Percentiles rank a stretch among this genome's conserved stretches.
These are phyloP conservation scores for Notocelia uddmanniana DNA, from an alignment of 2,888 invertebrate genomes.

Conservation along the genomic window DNA sequence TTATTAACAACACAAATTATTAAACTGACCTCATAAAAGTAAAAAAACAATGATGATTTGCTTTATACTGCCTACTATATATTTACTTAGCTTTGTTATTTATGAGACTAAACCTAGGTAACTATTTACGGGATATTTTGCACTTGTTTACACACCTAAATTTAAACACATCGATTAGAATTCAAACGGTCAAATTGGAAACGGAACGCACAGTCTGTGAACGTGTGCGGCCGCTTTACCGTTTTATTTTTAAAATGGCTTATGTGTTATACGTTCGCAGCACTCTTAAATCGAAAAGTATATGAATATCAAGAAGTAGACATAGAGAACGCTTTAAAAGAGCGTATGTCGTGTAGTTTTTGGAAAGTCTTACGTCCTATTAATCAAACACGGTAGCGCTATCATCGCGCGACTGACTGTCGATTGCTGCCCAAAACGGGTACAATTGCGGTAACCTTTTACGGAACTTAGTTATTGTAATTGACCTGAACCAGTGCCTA, in stretches of 20 bases:
- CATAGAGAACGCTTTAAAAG: neutral
- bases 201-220: slow-evolving; percentile 30
- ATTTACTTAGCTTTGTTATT: too few species aligned
- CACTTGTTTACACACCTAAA: neutral
- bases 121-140: neutral
- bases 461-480: slow-evolving; percentile 50
- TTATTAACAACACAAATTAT: too few species aligned
- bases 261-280: neutral
- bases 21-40: too few species aligned
- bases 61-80: too few species aligned
- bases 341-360: neutral
- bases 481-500: slow-evolving; percentile 26
- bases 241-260: neutral
- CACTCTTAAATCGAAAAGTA: slow-evolving; percentile 1
- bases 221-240: slow-evolving; percentile 28
- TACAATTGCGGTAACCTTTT: slow-evolving; percentile 70
- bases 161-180: slow-evolving; percentile 4
- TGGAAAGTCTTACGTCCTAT: neutral
- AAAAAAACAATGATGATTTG: too few species aligned
- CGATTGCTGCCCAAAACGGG: slow-evolving; percentile 73
- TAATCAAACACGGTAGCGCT: slow-evolving; percentile 13
- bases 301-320: neutral
- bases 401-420: slow-evolving; percentile 64
- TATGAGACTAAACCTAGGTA: too few species aligned
- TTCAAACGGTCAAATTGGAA: slow-evolving; percentile 19